These are phyloP conservation scores for Subacronicta megacephala DNA, from an alignment of 2,888 invertebrate genomes.

Conservation along the genomic window DNA sequence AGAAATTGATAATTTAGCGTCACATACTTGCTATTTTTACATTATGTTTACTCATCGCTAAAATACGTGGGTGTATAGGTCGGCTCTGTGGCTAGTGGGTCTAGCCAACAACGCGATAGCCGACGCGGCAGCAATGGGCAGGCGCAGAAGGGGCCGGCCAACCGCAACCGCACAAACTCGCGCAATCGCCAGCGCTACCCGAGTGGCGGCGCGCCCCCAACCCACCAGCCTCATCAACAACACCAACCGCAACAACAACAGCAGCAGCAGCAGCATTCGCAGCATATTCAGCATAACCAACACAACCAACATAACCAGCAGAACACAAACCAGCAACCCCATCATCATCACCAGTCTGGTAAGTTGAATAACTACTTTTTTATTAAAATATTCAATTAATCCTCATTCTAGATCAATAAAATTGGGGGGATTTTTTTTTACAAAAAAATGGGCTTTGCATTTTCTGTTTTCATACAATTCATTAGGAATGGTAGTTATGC, in stretches of 20 bases:
- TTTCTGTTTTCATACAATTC: no score
- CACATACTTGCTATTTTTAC: no score
- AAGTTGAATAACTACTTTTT: no score
- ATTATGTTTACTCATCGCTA: not conserved
- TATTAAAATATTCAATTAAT: no score
- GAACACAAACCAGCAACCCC: slow-evolving; percentile 57
- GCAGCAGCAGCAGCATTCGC: slow-evolving; percentile 59
- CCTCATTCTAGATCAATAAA: no score
- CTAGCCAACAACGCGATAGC: slow-evolving; percentile 76
- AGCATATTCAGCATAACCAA: slow-evolving; percentile 71
- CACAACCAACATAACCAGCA: slow-evolving; percentile 71
- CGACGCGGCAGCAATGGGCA: slow-evolving; percentile 75
- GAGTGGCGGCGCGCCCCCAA: slow-evolving; percentile 67
- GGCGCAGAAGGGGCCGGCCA: slow-evolving; percentile 64
- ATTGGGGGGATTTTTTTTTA: no score
- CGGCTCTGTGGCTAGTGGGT: slow-evolving; percentile 74
- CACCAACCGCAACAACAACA: slow-evolving; percentile 64
- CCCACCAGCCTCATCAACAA: slow-evolving; percentile 65
- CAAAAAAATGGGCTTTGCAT: no score
- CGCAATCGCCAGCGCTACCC: slow-evolving; percentile 74
- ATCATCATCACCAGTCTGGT: slow-evolving; percentile 72
- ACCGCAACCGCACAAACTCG: slow-evolving; percentile 71
- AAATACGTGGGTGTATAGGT: slow-evolving; percentile 58
- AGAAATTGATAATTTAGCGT: not conserved
- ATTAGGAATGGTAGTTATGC: no score